These are phyloP conservation scores for Cnemophilus loriae DNA, from an alignment of 2,113 vertebrate species.

Conservation along the genomic window DNA sequence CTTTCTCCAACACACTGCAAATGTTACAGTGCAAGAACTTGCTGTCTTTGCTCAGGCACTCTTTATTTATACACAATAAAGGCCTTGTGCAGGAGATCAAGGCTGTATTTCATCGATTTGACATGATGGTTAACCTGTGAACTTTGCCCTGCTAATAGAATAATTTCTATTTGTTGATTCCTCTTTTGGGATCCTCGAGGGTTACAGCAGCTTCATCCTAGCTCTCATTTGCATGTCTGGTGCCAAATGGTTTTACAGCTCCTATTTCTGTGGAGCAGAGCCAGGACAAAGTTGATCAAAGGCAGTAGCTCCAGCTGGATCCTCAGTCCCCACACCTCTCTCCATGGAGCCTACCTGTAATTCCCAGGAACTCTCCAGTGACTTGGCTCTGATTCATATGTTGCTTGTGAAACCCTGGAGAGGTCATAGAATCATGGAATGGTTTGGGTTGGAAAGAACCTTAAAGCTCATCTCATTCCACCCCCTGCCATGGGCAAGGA, in stretches of 20 bases:
- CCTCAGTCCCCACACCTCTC: background rate
- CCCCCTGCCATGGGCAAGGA: background rate
- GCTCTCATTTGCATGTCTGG: conserved; percentile 5
- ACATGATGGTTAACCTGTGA: conserved; percentile 59
- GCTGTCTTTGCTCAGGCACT: conserved; percentile 30
- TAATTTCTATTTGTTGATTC: conserved; percentile 63
- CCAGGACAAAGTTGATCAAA: background rate
- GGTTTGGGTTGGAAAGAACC: background rate
- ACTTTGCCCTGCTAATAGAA: conserved; percentile 50
- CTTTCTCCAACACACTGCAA: background rate
- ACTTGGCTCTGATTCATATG: background rate
- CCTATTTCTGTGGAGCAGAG: background rate
- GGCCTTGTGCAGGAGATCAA: conserved; percentile 52
- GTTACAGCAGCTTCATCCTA: background rate
- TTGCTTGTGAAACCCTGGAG: background rate
- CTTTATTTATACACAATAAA: conserved; percentile 52
- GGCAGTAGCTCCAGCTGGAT: background rate
- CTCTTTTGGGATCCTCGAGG: conserved; percentile 9
- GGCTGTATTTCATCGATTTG: conserved; percentile 58
- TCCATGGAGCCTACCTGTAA: background rate
- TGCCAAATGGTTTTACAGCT: conserved; percentile 10
- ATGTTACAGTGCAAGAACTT: conserved; percentile 13
- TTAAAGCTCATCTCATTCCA: background rate
- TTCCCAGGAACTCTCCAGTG: background rate
- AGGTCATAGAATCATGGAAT: background rate